Evolutionary conservation across 2,888 invertebrate species (phyloP).

Genomic region (Liodrosophila aerea): DNA sequence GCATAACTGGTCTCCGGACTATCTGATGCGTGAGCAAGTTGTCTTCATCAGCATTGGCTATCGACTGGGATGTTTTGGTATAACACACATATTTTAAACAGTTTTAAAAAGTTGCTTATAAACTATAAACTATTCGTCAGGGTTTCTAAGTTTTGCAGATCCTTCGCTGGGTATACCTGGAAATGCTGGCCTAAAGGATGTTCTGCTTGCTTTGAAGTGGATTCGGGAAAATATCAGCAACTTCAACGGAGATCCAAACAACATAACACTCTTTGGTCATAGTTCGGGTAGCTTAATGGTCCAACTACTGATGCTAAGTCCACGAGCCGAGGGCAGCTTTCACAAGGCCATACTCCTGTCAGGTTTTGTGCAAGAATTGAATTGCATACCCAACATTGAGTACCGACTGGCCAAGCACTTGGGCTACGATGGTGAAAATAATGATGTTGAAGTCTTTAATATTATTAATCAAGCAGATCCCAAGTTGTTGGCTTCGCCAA

Average conservation of each 20-base stretch:
- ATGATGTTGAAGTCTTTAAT: slow-evolving; percentile 49
- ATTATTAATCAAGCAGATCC: slow-evolving; percentile 55
- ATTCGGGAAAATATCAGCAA: slow-evolving; percentile 81
- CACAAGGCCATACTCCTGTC: slow-evolving; percentile 78
- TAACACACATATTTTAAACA: not conserved
- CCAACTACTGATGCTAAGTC: slow-evolving; percentile 82
- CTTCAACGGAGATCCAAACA: slow-evolving; percentile 83
- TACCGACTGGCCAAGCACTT: slow-evolving; percentile 71
- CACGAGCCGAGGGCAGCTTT: slow-evolving; percentile 81
- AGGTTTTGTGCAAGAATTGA: slow-evolving; percentile 47
- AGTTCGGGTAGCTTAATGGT: slow-evolving; percentile 82
- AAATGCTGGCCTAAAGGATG: slow-evolving; percentile 83
- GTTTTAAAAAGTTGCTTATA: not conserved
- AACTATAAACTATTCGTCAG: slow-evolving; percentile 53
- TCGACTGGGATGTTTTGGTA: slow-evolving; percentile 82
- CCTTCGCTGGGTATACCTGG: slow-evolving; percentile 82
- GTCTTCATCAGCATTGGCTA: slow-evolving; percentile 82
- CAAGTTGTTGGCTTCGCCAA: slow-evolving; percentile 34
- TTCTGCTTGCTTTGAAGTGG: slow-evolving; percentile 83
- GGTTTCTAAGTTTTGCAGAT: slow-evolving; percentile 83
- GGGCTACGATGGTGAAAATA: slow-evolving; percentile 78
- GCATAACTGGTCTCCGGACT: slow-evolving; percentile 79
- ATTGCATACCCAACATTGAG: slow-evolving; percentile 41
- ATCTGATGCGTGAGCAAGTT: slow-evolving; percentile 80
- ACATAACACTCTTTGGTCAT: slow-evolving; percentile 83